phyloP scores from a whole-genome alignment of 2,888 invertebrate genomes.

The Drosophila paramelanica region DNA sequence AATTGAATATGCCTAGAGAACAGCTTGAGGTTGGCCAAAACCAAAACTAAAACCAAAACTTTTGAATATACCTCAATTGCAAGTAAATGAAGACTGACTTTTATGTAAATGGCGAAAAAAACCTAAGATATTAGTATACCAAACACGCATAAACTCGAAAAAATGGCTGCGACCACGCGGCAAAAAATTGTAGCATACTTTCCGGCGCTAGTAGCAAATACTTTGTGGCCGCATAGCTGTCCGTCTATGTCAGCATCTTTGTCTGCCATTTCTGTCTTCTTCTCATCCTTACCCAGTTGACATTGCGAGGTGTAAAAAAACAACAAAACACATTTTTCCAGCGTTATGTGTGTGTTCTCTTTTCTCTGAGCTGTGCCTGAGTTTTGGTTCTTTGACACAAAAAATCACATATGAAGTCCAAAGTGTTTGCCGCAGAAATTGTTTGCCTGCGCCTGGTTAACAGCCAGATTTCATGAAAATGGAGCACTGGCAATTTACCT shows the following conservation, averaged over 20 bases:
- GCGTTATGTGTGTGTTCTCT: not conserved
- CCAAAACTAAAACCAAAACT: too few relatives aligned
- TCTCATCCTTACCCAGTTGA: constrained; percentile 23
- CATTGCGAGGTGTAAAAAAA: constrained; percentile 19
- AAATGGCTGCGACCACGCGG: constrained; percentile 19
- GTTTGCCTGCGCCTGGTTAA: constrained; percentile 35
- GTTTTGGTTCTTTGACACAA: constrained; percentile 10
- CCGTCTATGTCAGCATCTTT: constrained; percentile 19
- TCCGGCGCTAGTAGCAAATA: constrained; percentile 54
- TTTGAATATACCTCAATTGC: too few relatives aligned
- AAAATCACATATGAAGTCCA: constrained; percentile 30
- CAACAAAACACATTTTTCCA: constrained; percentile 27
- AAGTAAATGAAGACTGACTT: not conserved
- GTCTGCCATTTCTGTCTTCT: constrained; percentile 8
- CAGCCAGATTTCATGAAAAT: constrained; percentile 17
- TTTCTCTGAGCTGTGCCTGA: constrained; percentile 21
- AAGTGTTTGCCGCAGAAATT: constrained; percentile 36
- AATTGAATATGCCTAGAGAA: constrained; percentile 49
- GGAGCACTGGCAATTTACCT: not conserved
- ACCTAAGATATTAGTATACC: too few relatives aligned
- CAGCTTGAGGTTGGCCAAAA: not conserved
- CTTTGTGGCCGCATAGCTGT: constrained; percentile 39
- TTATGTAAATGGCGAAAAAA: not conserved
- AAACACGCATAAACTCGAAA: not conserved
- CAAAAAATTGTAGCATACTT: constrained; percentile 52